Percentiles rank a stretch among this genome's conserved stretches.
Evolutionary conservation across 2,113 vertebrate species (phyloP).

Genomic region (Craseonycteris thonglongyai): DNA sequence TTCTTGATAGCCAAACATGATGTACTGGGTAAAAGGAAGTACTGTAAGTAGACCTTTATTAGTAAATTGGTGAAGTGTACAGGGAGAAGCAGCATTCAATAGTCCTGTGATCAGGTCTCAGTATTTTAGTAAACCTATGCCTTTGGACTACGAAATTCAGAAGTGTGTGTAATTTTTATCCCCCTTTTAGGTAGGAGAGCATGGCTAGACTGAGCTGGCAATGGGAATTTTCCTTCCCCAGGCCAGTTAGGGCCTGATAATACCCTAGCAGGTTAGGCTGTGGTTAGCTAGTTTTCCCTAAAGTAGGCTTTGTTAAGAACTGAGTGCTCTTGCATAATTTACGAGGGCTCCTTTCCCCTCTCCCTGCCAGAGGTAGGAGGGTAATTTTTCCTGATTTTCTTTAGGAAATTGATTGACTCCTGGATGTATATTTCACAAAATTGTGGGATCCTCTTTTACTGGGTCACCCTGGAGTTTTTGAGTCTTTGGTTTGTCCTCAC

Average conservation of each 20-base stretch:
- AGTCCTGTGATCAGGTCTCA: too few species aligned
- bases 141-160: too few species aligned
- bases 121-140: too few species aligned
- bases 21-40: too few species aligned
- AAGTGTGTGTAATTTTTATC: neutral
- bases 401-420: neutral
- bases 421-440: neutral
- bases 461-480: neutral
- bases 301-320: neutral
- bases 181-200: neutral
- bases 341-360: neutral
- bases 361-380: neutral
- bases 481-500: neutral
- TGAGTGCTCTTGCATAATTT: neutral
- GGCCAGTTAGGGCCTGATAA: neutral
- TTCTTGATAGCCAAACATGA: neutral
- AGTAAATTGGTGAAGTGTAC: neutral
- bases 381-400: neutral
- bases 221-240: neutral
- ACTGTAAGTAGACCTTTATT: too few species aligned
- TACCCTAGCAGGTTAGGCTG: too few species aligned
- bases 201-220: neutral
- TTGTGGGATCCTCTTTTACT: neutral
- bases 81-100: neutral
- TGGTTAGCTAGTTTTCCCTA: neutral